Base-by-base conservation (phyloP, 1,140 invertebrate genomes). In the Drosophila prosaltans region DNA sequence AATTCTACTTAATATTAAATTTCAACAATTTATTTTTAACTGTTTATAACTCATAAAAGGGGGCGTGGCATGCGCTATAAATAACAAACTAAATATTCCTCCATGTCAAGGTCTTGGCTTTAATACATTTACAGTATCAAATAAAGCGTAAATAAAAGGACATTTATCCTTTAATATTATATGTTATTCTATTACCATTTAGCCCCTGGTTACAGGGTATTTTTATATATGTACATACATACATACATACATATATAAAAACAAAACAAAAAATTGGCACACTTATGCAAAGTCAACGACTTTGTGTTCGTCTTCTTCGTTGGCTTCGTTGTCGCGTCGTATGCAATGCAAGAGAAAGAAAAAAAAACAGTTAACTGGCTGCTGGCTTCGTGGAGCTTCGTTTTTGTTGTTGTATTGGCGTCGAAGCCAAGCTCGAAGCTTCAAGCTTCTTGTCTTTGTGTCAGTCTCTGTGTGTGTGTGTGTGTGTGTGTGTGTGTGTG, bases 221-320 rank as follows among this genome's bases (percentile, higher is more conserved):
- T 3, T 9, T 32, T 21, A 54, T n/a, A 60, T 60, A 21, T 40
- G 10, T 39, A 59, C 10, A 24, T 21, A 51, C 24, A 48, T 83
- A 86, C 2, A 30, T 2, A 30, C 2, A 30, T 2, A 30, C 2
- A 30, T 2, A 30, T 2, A 30, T 2, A 30, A 4, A 4, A 30
- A 30, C 2, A 4, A 59, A 39, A 21, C 16, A 48, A 48, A 51
- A 86, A 86, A 88, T 88, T 88, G 83, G 83, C 84, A 88, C 83
- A 88, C 83, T 88, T 88, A 88, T 86, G 83, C 82, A 86, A 86
- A 86, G 82, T 86, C 82, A 86, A 88, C 82, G 82, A 86, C 82
- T 86, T 59, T 32, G 36, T 16, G 69, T 78, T 71, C 75, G 78
- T 58, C 74, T 70, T 55, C 26, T 58, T 55, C 40, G 21, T 59